Conservation (phyloP, 2,113 vertebrate genomes). For the Ceratotherium simum region DNA sequence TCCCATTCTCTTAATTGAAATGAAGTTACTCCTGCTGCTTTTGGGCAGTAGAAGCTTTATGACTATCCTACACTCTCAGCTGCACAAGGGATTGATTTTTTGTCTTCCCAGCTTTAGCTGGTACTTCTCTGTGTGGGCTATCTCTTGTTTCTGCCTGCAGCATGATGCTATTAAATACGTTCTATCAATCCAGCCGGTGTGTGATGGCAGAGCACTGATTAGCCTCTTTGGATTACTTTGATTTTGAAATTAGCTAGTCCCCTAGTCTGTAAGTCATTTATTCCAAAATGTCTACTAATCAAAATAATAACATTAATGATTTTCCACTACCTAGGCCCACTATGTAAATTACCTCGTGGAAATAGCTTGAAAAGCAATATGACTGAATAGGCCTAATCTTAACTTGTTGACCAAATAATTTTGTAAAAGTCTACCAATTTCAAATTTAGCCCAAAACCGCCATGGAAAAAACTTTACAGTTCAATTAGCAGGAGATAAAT, state of each 20-base stretch:
- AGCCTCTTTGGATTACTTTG: constrained; percentile 42
- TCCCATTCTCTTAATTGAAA: constrained; percentile 16
- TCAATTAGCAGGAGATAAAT: constrained; percentile 59
- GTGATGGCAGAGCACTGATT: background rate
- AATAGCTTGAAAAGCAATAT: background rate
- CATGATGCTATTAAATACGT: background rate
- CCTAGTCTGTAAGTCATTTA: background rate
- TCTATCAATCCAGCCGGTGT: background rate
- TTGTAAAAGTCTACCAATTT: constrained; percentile 21
- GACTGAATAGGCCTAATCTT: background rate
- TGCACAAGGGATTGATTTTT: background rate
- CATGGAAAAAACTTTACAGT: constrained; percentile 32
- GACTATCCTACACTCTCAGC: background rate
- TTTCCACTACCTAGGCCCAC: background rate
- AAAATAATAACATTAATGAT: constrained; percentile 45
- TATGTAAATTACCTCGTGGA: constrained; percentile 22
- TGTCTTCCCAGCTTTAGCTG: background rate
- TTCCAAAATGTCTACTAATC: constrained; percentile 38
- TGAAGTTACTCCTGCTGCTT: constrained; percentile 7
- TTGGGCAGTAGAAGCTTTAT: background rate
- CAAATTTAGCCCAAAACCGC: constrained; percentile 44
- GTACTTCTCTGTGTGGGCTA: background rate
- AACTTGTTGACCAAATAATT: constrained; percentile 56
- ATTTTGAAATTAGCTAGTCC: constrained; percentile 52
- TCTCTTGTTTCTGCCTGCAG: background rate